phyloP scores from a whole-genome alignment of 2,888 invertebrate genomes.

The Dolomedes plantarius region DNA sequence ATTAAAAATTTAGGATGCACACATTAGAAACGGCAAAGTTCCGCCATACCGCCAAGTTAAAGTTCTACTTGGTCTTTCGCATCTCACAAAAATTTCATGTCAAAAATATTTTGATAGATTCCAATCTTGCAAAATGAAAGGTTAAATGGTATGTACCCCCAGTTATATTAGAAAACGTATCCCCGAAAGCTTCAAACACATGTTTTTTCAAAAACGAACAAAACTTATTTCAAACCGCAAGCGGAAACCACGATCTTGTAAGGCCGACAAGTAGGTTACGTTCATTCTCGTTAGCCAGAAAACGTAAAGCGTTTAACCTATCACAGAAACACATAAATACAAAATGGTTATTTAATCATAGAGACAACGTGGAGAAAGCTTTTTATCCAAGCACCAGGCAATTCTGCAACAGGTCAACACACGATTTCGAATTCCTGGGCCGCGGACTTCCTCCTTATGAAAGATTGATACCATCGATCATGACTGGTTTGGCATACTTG shows the following conservation, averaged over 20 bases:
- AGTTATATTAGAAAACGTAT: no score
- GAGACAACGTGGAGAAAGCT: neutral
- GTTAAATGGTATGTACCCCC: no score
- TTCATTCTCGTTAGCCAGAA: neutral
- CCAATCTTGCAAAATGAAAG: no score
- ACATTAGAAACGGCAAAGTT: no score
- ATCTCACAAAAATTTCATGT: no score
- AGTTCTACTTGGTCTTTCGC: no score
- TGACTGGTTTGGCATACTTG: slow-evolving; percentile 59
- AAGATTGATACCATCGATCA: slow-evolving; percentile 50
- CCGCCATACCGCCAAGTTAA: no score
- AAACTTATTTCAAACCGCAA: neutral
- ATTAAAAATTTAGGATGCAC: no score
- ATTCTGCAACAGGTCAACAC: neutral
- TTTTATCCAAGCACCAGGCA: neutral
- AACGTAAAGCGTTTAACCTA: neutral
- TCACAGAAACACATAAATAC: neutral
- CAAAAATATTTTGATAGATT: no score
- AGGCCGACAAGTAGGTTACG: neutral
- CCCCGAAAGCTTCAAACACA: no score
- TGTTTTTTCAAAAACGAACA: neutral
- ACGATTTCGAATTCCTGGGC: neutral
- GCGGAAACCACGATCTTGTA: neutral
- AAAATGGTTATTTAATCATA: slow-evolving; percentile 8
- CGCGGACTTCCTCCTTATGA: neutral